Conservation (phyloP, 1,140 invertebrate species). For the Bombyx mandarina region DNA sequence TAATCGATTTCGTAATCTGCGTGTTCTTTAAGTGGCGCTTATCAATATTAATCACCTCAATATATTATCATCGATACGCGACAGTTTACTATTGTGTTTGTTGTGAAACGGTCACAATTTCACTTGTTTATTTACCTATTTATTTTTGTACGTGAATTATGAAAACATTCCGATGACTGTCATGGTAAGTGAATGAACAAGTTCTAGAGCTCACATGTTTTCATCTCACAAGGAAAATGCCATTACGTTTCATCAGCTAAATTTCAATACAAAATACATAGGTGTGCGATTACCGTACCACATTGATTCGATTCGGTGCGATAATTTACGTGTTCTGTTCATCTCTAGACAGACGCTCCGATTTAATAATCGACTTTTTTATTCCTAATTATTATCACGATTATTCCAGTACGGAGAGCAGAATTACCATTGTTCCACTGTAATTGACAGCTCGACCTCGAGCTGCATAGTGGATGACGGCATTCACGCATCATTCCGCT, state of each 20-base stretch:
- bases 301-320: too few relatives aligned
- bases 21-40: slow-evolving; percentile 19
- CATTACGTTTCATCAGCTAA: background rate
- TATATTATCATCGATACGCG: background rate
- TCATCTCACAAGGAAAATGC: background rate
- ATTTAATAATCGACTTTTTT: too few relatives aligned
- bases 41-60: slow-evolving; percentile 17
- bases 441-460: too few relatives aligned
- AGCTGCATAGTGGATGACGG: too few relatives aligned
- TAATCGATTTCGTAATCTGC: slow-evolving; percentile 33
- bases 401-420: too few relatives aligned
- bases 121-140: slow-evolving; percentile 11
- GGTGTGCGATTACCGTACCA: background rate
- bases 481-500: too few relatives aligned
- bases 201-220: too few relatives aligned
- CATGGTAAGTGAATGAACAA: slow-evolving; percentile 7
- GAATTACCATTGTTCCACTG: too few relatives aligned
- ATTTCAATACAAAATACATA: background rate
- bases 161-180: slow-evolving; percentile 7
- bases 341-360: too few relatives aligned
- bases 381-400: too few relatives aligned
- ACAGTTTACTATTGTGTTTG: slow-evolving; percentile 1
- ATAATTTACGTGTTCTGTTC: too few relatives aligned
- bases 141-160: slow-evolving; percentile 4
- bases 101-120: background rate